Evolutionary conservation across 2,113 vertebrate species (phyloP), one percentile per base, ranked within the genome.

Genomic region (Centropus unirufus): DNA sequence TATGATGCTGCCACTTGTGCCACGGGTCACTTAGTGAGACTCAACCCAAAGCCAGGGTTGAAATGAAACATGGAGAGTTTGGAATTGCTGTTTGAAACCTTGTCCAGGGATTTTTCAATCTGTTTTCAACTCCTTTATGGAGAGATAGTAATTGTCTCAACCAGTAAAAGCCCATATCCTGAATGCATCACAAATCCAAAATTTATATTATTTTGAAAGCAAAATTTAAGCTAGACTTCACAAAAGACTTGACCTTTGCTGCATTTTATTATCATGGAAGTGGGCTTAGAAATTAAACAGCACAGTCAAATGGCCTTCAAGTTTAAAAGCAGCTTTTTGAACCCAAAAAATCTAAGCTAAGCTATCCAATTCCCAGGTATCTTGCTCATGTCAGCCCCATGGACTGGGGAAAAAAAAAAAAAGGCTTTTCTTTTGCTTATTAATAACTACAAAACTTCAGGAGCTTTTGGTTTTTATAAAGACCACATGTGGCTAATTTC

Each of bases 51-150:
- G 85, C 86, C n/a, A 9, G 87, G 89, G 84, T 73, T 86, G 61
- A 70, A 93, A 92, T 51, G 51, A 54, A 93, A 79, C 11, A 46
- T 30, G 24, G 46, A 5, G 47, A 64, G 83, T 19, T 82, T 75
- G 94, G 76, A 66, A 84, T 83, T 8, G 34, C 51, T 63, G 86
- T 74, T 89, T 82, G 92, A 67, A 96, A 95, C 92, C 67, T 86
- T 76, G 40, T 67, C 91, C 84, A 44, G 42, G 74, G 59, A 69
- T 58, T 92, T 78, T 80, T 15, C 80, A 54, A 83, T 95, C 84
- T 96, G 93, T 93, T 95, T 97, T 91, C 90, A 82, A 78, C 94
- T 96, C 90, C 81, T 85, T 94, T 97, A 94, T 74, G 90, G 87
- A 97, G 91, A 94, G 93, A 78, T 87, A 87, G 95, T 36, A 55